Evolutionary conservation across 37 sponge, comb jelly and placozoan genomes (phyloP), one percentile per base, ranked within the genome.

Genomic region (Bolinopsis microptera): DNA sequence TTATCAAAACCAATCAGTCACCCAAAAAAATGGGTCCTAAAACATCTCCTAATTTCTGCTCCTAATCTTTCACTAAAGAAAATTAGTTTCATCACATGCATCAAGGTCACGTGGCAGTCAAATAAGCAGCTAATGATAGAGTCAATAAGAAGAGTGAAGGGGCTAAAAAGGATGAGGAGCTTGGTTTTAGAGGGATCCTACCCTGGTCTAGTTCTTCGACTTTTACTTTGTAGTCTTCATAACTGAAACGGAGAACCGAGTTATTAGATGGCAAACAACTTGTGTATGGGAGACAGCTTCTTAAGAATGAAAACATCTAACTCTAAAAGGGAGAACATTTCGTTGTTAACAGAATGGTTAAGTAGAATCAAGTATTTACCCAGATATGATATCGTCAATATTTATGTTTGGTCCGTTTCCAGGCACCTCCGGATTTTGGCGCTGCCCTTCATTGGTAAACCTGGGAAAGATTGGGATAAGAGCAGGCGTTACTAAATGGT

Each of bases 371-470:
- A n/a, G n/a, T n/a, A n/a, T n/a, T n/a, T n/a, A 48, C 61, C 61
- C 13, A 18, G 61, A 5, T 18, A 48, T 48, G 5, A 48, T 13
- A 48, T 13, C 61, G 61, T 86, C 61, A 8, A 86, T 41, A 37
- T 39, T 27, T 22, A 86, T 38, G 0, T 9, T 48, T 36, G 90
- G 90, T 13, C 90, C 90, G 36, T 28, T 22, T 9, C 90, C 90
- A 3, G 90, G 90, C 61, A 86, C 90, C 26, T 86, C 90, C 0
- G 90, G 90, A 27, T 86, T 86, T 27, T 86, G 90, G 13, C 90
- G n/a, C 31, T 86, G 90, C 25, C 90, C 90, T 13, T 28, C 35
- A 2, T 28, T 0, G 30, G 90, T 86, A 30, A 86, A 86, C 90
- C 90, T 86, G 82, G 28, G 3, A 22, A 61, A 18, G 68, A 21